Base-by-base conservation (phyloP, 2,888 invertebrate genomes). In the Abrostola tripartita region DNA sequence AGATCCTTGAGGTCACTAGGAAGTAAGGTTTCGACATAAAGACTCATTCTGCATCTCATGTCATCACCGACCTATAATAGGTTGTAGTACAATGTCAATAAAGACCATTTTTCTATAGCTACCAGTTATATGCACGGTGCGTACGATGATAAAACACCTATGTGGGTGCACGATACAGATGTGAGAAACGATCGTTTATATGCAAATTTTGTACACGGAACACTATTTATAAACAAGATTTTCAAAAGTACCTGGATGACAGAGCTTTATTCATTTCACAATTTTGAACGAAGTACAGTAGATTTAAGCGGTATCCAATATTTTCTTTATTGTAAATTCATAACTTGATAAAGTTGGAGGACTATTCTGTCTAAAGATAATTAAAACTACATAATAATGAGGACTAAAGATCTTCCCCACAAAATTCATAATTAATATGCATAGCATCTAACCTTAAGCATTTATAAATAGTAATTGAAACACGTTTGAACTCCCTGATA, bases 1-100 rank as follows among this genome's bases (percentile, higher is more conserved):
- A 82, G 81, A 74, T 74, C 82, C 82, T 83, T 82, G 81, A 66
- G 38, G 40, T 55, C 53, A 70, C 42, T 35, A 82, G 83, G 84
- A 82, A 82, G 75, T 54, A 67, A 52, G 65, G 71, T 81, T 72
- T 79, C 61, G 71, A 73, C 65, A 70, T 81, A 57, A 60, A 65
- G 68, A 70, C 66, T 70, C 41, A 65, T 68, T 68, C 44, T 73
- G 65, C 70, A 78, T 65, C 37, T 49, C 44, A 68, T 42, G 47
- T 38, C 52, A 66, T 71, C 41, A 49, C 4, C 57, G 67, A 55
- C 51, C 53, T 38, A 63, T 58, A 56, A 54, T 50, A 61, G 36
- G 36, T 37, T 42, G 12, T 52, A 41, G 8, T 1, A 11, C 38
- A 12, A 24, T n/a, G 42, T 10, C 24, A 36, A 57, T 61, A 61